Evolutionary conservation across 2,113 vertebrate genomes (phyloP).

Genomic region (Etia nguti): DNA sequence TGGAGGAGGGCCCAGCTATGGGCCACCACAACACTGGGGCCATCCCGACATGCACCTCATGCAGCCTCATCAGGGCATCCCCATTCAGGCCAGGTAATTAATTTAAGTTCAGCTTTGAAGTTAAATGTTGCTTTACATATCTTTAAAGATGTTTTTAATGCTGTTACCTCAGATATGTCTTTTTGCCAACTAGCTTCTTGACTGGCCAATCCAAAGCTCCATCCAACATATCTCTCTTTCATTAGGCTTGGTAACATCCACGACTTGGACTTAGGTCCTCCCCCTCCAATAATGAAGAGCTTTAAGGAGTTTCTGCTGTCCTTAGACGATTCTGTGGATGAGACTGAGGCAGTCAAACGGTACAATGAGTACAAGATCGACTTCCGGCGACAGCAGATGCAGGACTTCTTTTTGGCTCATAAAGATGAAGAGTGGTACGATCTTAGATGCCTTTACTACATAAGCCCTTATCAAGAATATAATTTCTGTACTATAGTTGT

Average conservation of each 20-base stretch:
- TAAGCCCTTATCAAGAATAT: background rate
- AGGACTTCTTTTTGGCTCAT: constrained; percentile 92
- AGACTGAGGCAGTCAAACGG: constrained; percentile 88
- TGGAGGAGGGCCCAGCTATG: constrained; percentile 85
- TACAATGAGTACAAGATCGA: constrained; percentile 94
- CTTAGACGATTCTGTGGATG: constrained; percentile 88
- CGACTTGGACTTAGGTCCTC: constrained; percentile 83
- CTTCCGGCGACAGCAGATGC: constrained; percentile 91
- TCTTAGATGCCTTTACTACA: background rate
- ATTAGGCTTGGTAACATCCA: constrained; percentile 85
- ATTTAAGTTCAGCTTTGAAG: background rate
- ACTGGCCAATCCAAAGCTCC: background rate
- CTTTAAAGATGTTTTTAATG: background rate
- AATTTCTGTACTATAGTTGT: background rate
- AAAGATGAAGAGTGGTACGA: constrained; percentile 95
- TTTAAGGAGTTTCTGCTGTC: constrained; percentile 91
- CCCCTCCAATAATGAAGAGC: constrained; percentile 85
- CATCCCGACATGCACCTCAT: constrained; percentile 88
- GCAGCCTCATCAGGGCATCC: constrained; percentile 85
- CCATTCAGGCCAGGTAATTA: constrained; percentile 86
- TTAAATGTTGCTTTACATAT: background rate
- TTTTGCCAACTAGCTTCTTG: background rate
- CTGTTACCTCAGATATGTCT: background rate
- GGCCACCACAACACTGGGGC: constrained; percentile 89
- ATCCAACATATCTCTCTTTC: background rate